These are phyloP conservation scores for Sinhomidia bicolor DNA, from an alignment of 2,888 invertebrate species.

Conservation along the genomic window DNA sequence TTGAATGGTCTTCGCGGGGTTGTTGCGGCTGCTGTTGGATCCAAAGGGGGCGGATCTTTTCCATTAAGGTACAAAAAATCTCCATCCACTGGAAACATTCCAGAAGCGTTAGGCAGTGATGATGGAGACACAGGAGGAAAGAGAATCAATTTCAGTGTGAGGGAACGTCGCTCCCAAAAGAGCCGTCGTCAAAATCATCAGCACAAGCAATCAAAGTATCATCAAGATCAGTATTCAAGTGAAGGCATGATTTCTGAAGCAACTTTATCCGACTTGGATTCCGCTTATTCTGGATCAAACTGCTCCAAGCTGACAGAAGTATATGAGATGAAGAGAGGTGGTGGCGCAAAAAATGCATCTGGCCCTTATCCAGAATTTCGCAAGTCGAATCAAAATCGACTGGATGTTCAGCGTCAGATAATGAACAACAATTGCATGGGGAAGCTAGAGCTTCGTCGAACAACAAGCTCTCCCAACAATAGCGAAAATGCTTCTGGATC, in stretches of 20 bases:
- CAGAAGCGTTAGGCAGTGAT: slow-evolving; percentile 38
- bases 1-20: slow-evolving; percentile 34
- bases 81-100: slow-evolving; percentile 63
- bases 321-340: slow-evolving; percentile 65
- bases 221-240: slow-evolving; percentile 32
- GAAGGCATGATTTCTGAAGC: slow-evolving; percentile 68
- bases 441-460: slow-evolving; percentile 46
- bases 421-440: slow-evolving; percentile 34
- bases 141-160: slow-evolving; percentile 55
- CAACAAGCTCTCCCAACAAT: slow-evolving; percentile 45
- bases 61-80: slow-evolving; percentile 46
- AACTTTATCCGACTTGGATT: slow-evolving; percentile 42
- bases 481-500: slow-evolving; percentile 10
- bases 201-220: background rate
- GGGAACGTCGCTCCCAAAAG: slow-evolving; percentile 58
- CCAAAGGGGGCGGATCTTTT: slow-evolving; percentile 21
- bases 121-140: background rate
- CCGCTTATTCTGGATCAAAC: slow-evolving; percentile 56
- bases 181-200: slow-evolving; percentile 32
- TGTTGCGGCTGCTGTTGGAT: slow-evolving; percentile 11
- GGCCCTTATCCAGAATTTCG: slow-evolving; percentile 62
- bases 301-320: slow-evolving; percentile 68
- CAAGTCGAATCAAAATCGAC: slow-evolving; percentile 59
- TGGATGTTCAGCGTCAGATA: slow-evolving; percentile 59
- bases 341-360: slow-evolving; percentile 20